A percentile compares a stretch with the other conserved stretches of the same genome.
These are phyloP conservation scores for Dendroctonus ponderosae DNA, from an alignment of 1,140 invertebrate species.

Conservation along the genomic window DNA sequence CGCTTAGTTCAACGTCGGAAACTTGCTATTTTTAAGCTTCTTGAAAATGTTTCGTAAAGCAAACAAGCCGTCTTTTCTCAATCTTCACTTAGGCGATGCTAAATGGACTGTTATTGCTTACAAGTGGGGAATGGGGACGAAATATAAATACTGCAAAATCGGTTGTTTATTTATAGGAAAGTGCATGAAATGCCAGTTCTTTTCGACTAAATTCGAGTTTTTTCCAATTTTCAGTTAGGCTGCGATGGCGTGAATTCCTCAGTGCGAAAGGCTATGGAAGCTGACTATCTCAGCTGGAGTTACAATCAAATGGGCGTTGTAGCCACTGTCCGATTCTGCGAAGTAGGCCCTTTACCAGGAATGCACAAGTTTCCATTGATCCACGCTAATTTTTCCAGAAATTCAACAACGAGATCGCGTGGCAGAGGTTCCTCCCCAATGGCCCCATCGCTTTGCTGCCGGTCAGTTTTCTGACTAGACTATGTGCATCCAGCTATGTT, in stretches of 20 bases:
- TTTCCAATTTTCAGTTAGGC: slow-evolving; percentile 59
- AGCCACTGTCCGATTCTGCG: slow-evolving; percentile 77
- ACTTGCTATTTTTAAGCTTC: too few species aligned
- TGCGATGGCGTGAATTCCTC: slow-evolving; percentile 90
- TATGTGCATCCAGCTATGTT: too few species aligned
- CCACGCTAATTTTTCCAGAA: slow-evolving; percentile 35
- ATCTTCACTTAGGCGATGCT: too few species aligned
- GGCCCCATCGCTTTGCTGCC: slow-evolving; percentile 92
- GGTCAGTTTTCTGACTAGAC: slow-evolving; percentile 53
- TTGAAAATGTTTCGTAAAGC: too few species aligned
- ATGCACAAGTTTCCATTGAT: background rate
- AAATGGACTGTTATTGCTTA: too few species aligned
- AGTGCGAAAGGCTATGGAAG: slow-evolving; percentile 76
- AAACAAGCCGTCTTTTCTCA: too few species aligned
- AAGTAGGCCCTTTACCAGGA: slow-evolving; percentile 53
- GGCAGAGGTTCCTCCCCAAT: slow-evolving; percentile 91
- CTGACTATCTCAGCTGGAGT: slow-evolving; percentile 74
- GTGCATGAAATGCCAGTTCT: too few species aligned
- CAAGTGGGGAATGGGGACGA: too few species aligned
- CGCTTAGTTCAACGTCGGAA: too few species aligned
- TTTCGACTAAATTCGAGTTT: too few species aligned
- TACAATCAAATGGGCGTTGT: slow-evolving; percentile 91
- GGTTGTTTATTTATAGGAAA: too few species aligned
- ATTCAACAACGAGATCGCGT: slow-evolving; percentile 79
- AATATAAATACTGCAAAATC: too few species aligned